A percentile compares a stretch with the other conserved stretches of the same genome.
phyloP scores from a whole-genome alignment of 2,113 vertebrate genomes.

The Austrofundulus limnaeus region DNA sequence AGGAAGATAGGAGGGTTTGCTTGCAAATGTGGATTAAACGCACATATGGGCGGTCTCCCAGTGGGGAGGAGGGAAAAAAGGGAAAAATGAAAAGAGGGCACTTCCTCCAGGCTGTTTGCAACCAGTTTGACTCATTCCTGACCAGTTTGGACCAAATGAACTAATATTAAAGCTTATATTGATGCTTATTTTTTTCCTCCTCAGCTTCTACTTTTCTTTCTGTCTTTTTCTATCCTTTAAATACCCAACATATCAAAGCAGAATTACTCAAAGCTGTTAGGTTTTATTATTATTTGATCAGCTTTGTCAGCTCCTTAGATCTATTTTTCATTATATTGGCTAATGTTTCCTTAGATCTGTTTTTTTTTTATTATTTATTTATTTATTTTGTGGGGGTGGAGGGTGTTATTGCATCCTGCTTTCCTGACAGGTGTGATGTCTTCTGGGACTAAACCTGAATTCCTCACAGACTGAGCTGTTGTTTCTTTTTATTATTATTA shows the following conservation, averaged over 20 bases:
- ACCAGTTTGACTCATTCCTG: constrained; percentile 57
- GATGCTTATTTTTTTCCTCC: constrained; percentile 1
- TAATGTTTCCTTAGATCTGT: constrained; percentile 71
- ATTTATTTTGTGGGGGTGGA: constrained; percentile 16
- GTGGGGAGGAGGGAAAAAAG: constrained; percentile 13
- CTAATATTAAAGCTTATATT: constrained; percentile 23
- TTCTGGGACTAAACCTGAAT: constrained; percentile 69
- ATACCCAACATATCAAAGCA: constrained; percentile 58
- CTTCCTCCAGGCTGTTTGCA: constrained; percentile 61
- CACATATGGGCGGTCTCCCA: constrained; percentile 75
- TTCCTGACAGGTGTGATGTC: constrained; percentile 74
- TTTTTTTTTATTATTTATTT: constrained; percentile 30
- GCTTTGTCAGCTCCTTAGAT: constrained; percentile 63
- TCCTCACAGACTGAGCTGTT: constrained; percentile 51
- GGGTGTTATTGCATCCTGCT: constrained; percentile 62
- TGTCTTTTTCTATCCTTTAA: constrained; percentile 28
- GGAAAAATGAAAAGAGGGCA: constrained; percentile 40
- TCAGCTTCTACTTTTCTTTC: constrained; percentile 26
- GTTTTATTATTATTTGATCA: constrained; percentile 52
- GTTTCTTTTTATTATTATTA: not conserved
- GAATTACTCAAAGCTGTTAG: constrained; percentile 37
- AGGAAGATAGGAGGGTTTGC: constrained; percentile 70
- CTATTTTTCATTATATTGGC: constrained; percentile 71
- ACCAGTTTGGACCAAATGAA: constrained; percentile 50
- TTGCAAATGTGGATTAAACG: constrained; percentile 72